Base-by-base conservation (phyloP, 2,888 invertebrate species). In the Ophraella communa region DNA sequence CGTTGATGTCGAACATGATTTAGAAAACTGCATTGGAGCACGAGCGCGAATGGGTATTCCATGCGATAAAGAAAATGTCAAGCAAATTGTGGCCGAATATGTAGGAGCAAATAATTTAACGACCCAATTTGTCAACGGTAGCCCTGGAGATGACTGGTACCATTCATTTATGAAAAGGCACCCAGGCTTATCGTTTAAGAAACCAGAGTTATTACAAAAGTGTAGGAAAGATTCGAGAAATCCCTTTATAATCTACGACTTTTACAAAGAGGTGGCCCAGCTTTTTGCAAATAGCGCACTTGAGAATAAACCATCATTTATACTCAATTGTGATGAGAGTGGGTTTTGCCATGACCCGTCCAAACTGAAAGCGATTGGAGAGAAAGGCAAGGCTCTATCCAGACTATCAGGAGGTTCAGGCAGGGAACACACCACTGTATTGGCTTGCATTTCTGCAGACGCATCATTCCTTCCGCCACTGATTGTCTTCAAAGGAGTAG, bases 401-500 rank as follows among this genome's bases (percentile, higher is more conserved):
- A 54, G 72, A 62, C 58, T 73, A 18, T 67, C 62, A 33, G 73
- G 74, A 23, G 71, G 74, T 17, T 73, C 69, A 23, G 76, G 76
- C 10, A 45, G 73, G 61, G 73, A 75, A 59, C 67, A 64, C n/a
- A 74, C 69, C 3, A 71, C 71, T 45, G 74, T 76, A 10, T 60
- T 75, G 30, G 74, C 72, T 4, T 71, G 71, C 44, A 62, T 73
- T 42, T 59, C 68, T 21, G 73, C 72, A 14, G 71, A 72, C 66
- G 74, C 73, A 5, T 14, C 18, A 5, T 27, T 17, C 30, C 47
- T 76, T 17, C 74, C 73, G 21, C 73, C 75, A 23, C 49, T 76
- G 3, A 74, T 76, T 51, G 65, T 76, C 10, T 76, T 71, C 56
- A 73, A 75, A 64, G 73, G 74, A n/a, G 68, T 53, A 33, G 68